Conservation (phyloP, 2,113 vertebrate species). For the Vulpes ferrilata region DNA sequence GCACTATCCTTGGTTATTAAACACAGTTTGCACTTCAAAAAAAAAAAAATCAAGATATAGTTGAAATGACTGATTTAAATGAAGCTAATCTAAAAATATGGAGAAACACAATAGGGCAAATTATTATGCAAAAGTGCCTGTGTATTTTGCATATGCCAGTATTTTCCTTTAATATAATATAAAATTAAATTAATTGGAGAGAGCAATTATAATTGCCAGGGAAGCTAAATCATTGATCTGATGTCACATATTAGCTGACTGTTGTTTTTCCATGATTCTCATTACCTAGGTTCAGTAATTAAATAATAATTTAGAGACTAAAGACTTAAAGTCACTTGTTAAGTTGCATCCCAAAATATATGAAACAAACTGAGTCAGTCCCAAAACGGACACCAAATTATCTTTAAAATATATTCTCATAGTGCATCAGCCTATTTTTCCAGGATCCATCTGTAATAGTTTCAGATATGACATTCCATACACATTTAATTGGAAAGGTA, state of each 20-base stretch:
- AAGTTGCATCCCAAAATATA: constrained; percentile 73
- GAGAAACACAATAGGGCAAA: constrained; percentile 60
- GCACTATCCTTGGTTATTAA: constrained; percentile 59
- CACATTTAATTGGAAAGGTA: background rate
- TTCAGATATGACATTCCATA: background rate
- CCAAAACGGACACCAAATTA: background rate
- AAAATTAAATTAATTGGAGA: constrained; percentile 72
- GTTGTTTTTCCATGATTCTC: constrained; percentile 79
- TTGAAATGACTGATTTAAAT: constrained; percentile 76
- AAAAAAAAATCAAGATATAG: constrained; percentile 75
- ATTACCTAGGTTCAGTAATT: constrained; percentile 78
- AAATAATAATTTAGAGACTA: constrained; percentile 81
- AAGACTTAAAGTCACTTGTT: constrained; percentile 79
- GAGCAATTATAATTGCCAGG: constrained; percentile 71
- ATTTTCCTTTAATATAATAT: constrained; percentile 72
- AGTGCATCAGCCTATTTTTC: background rate
- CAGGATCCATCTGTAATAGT: background rate
- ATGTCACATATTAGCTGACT: constrained; percentile 73
- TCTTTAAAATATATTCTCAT: constrained; percentile 31
- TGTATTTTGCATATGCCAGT: constrained; percentile 58
- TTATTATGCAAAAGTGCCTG: constrained; percentile 70
- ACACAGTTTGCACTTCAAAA: constrained; percentile 48
- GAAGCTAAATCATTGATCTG: constrained; percentile 78
- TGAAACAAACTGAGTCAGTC: constrained; percentile 67
- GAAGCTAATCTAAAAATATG: constrained; percentile 76